A percentile compares a stretch with the other conserved stretches of the same genome.
These are phyloP conservation scores for Nyctereutes procyonoides DNA, from an alignment of 2,113 vertebrate genomes.

Conservation along the genomic window DNA sequence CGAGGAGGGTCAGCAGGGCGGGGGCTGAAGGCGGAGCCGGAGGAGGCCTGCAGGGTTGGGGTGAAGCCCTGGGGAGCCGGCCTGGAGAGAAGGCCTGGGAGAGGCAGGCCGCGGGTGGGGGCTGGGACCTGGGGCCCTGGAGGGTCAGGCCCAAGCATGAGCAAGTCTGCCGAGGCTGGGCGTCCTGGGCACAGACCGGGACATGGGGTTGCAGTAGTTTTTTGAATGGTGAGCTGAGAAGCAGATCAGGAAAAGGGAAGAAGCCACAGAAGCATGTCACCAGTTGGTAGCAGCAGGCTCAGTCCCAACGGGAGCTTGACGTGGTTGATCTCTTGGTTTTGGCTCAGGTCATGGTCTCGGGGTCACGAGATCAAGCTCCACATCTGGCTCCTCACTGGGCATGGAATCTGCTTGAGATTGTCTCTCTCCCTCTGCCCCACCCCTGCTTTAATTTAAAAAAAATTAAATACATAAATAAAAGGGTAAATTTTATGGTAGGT, in stretches of 20 bases:
- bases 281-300: neutral
- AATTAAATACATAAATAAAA: neutral
- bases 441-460: neutral
- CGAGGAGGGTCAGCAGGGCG: neutral
- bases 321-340: neutral
- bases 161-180: fast-evolving
- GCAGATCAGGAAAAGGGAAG: no score
- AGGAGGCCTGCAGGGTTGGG: neutral
- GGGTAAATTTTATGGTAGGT: neutral
- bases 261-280: fast-evolving
- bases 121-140: neutral
- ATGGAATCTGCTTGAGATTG: neutral
- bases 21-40: neutral
- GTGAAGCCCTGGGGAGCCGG: neutral
- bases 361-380: neutral
- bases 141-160: neutral
- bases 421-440: neutral
- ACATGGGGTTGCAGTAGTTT: fast-evolving
- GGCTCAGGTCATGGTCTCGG: neutral
- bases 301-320: fast-evolving
- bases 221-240: no score
- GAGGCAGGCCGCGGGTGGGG: neutral
- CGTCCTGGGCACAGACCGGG: neutral
- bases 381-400: neutral
- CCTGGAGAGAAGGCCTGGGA: neutral